Evolutionary conservation across 2,113 vertebrate genomes (phyloP), one percentile per base, ranked within the genome.

Genomic region (Otocyon megalotis): DNA sequence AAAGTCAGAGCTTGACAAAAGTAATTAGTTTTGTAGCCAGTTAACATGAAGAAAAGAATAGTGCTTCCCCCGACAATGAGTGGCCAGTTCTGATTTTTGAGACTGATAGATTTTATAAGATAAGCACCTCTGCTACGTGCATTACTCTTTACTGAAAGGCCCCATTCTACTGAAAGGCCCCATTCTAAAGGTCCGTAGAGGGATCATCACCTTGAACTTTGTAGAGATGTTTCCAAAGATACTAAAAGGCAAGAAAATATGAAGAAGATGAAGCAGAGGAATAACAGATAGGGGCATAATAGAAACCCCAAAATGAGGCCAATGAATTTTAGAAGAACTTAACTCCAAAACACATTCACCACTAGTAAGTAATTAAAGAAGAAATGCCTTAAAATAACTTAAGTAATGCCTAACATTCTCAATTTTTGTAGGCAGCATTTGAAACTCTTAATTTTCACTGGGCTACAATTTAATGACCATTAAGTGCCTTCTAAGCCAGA

Each of bases 401-500:
- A 53, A 50, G 9, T 32, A 35, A 82, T 88, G 62, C 24, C 37
- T 71, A 37, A 37, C 74, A 43, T 54, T 92, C 32, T 85, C 94
- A 30, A 48, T 16, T 72, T 93, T 94, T 90, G 17, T 48, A 81
- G 54, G 69, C 15, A 54, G 19, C 67, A 15, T 62, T 90, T 76
- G 37, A 92, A 97, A 87, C 35, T 62, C 54, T 56, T 67, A n/a
- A 60, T 88, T 95, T 96, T 89, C 87, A 71, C 84, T 67, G 24
- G 13, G 80, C 88, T 88, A 53, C 9, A 93, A 58, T 87, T 93
- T 95, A 93, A 83, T 89, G 63, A 79, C 74, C 83, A 50, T 24
- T 85, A 91, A 95, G 32, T 53, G 60, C 43, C 30, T 84, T 96
- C 83, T 93, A 92, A 98, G 53, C 24, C 87, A 88, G 71, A 85